A percentile compares a stretch with the other conserved stretches of the same genome.
These are phyloP conservation scores for Dreissena rostriformis DNA, from an alignment of 1,140 invertebrate genomes.

Conservation along the genomic window DNA sequence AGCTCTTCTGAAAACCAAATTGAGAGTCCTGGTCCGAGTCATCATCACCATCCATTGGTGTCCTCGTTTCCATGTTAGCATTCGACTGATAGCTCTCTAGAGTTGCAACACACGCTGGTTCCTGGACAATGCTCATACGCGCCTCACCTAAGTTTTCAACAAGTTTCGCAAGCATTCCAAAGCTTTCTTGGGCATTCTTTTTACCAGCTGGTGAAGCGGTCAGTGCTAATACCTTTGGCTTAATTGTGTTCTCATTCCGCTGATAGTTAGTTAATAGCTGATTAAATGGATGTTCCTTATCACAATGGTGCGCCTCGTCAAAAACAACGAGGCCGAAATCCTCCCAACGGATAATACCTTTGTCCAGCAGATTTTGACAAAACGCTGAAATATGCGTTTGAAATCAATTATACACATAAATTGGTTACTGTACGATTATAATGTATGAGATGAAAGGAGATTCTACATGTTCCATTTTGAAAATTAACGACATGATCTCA, in stretches of 20 bases:
- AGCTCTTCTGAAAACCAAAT: conserved; percentile 49
- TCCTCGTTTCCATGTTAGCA: conserved; percentile 64
- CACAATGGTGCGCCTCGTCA: conserved; percentile 78
- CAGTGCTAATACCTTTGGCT: conserved; percentile 74
- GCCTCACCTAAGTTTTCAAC: conserved; percentile 69
- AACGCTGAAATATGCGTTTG: conserved; percentile 65
- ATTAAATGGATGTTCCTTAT: conserved; percentile 74
- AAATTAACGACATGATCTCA: no score
- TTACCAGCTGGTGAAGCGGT: conserved; percentile 78
- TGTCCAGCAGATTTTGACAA: conserved; percentile 70
- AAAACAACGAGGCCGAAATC: conserved; percentile 75
- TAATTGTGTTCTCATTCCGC: background rate
- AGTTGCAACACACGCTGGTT: conserved; percentile 36
- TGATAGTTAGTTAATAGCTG: conserved; percentile 62
- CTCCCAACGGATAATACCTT: conserved; percentile 68
- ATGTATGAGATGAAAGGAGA: background rate
- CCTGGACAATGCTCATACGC: conserved; percentile 66
- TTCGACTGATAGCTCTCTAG: conserved; percentile 67
- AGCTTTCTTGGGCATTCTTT: conserved; percentile 62
- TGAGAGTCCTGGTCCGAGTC: conserved; percentile 29
- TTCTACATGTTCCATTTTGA: no score
- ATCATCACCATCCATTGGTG: background rate
- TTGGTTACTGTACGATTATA: background rate
- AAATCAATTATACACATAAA: no score
- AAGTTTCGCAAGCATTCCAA: conserved; percentile 67